phyloP scores from a whole-genome alignment of 2,888 invertebrate genomes.

The Campopleginae sp. region DNA sequence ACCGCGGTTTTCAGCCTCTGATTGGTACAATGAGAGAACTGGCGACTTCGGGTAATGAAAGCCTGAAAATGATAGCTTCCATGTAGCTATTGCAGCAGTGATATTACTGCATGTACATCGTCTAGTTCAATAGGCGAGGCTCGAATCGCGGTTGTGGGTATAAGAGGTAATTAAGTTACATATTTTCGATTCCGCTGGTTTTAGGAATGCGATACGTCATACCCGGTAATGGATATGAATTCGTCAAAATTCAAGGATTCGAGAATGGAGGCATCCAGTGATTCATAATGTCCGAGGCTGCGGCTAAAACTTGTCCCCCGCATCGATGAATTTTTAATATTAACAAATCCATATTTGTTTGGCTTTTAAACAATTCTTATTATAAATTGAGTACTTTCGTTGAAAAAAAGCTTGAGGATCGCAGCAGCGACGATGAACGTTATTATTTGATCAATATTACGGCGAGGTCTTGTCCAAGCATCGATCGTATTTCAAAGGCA shows the following conservation, averaged over 20 bases:
- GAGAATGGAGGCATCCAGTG: neutral
- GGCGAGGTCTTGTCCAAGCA: conserved; percentile 1
- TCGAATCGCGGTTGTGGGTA: neutral
- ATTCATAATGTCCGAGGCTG: neutral
- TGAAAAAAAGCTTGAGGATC: neutral
- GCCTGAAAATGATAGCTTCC: conserved; percentile 8
- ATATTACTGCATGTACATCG: neutral
- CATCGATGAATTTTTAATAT: no score
- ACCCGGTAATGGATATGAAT: no score
- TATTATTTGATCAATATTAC: conserved; percentile 27
- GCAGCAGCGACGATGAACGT: neutral
- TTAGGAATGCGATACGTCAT: neutral
- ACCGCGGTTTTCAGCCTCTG: neutral
- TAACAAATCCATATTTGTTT: no score
- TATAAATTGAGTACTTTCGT: neutral
- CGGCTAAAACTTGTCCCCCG: neutral
- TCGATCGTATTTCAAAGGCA: conserved; percentile 35
- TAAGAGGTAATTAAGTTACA: neutral
- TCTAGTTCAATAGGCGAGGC: neutral
- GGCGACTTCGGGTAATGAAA: neutral
- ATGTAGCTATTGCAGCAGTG: neutral
- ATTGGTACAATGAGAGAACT: conserved; percentile 16
- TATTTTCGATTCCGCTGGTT: neutral
- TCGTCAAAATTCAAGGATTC: neutral
- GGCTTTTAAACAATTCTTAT: no score